Conservation (phyloP, 2,113 vertebrate species). For the Tragelaphus imberbis region DNA sequence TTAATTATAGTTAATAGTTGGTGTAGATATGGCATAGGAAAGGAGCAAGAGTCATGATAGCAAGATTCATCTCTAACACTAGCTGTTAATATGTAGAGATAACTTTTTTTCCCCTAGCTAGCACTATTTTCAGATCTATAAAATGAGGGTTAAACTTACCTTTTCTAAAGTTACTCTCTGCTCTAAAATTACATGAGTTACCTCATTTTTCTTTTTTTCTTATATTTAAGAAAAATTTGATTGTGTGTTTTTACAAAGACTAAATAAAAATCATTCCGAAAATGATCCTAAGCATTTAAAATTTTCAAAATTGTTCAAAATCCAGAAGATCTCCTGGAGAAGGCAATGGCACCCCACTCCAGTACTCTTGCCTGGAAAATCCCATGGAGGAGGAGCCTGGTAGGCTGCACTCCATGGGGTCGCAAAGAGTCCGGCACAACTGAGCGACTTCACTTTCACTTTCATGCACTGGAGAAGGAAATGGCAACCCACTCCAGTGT, state of each 20-base stretch:
- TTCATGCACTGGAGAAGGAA: too few relatives aligned
- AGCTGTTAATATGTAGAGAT: not conserved
- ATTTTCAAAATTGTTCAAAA: not conserved
- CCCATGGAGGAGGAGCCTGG: not conserved
- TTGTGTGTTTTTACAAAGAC: not conserved
- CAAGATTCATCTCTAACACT: not conserved
- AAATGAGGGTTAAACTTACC: not conserved
- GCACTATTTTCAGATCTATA: not conserved
- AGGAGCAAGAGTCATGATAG: not conserved
- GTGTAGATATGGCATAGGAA: not conserved
- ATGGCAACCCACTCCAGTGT: fast-evolving
- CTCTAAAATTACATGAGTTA: not conserved
- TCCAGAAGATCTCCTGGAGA: not conserved
- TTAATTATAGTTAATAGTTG: not conserved
- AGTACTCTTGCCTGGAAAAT: not conserved
- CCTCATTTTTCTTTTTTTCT: not conserved
- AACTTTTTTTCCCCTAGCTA: not conserved
- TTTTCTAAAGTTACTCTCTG: not conserved
- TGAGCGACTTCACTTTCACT: not conserved
- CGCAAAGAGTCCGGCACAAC: fast-evolving
- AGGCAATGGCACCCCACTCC: not conserved
- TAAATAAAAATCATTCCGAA: not conserved
- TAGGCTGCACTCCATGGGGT: not conserved
- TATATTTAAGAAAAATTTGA: not conserved
- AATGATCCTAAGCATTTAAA: not conserved